These are phyloP conservation scores for Nothoprocta pentlandii DNA, from an alignment of 2,113 vertebrate species.

Conservation along the genomic window DNA sequence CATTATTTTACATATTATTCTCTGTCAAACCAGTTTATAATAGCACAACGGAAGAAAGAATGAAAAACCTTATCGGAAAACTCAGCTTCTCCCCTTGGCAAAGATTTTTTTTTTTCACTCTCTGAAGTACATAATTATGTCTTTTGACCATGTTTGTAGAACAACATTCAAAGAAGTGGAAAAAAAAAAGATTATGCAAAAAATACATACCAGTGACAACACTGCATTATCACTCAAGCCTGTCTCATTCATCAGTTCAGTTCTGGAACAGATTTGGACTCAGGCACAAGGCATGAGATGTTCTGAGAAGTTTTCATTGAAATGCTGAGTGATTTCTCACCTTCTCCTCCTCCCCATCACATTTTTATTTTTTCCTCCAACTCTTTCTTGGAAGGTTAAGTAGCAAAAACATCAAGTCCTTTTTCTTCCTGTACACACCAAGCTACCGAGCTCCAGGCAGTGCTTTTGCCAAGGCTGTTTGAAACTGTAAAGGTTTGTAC, in stretches of 20 bases:
- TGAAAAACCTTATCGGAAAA: not conserved
- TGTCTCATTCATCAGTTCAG: fast-evolving
- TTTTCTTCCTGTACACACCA: not conserved
- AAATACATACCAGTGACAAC: fast-evolving
- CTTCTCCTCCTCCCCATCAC: not conserved
- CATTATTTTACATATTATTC: not conserved
- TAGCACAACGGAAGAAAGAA: not conserved
- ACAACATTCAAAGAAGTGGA: not conserved
- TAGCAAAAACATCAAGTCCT: conserved; percentile 7
- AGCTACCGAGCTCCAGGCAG: not conserved
- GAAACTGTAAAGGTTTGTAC: not conserved
- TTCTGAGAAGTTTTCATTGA: conserved; percentile 16
- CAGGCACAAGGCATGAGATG: conserved; percentile 22
- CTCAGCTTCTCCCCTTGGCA: not conserved
- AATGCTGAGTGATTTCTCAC: not conserved
- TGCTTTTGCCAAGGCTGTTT: not conserved
- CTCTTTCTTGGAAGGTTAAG: not conserved
- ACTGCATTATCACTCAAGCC: not conserved
- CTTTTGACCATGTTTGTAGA: not conserved
- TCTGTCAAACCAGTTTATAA: not conserved
- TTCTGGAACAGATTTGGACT: conserved; percentile 5
- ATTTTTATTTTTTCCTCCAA: not conserved
- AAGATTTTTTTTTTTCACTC: not conserved
- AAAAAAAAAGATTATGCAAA: not conserved
- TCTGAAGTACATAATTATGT: not conserved